Evolutionary conservation across 2,113 vertebrate genomes (phyloP), one percentile per base, ranked within the genome.

Genomic region (Pleuronectes platessa): DNA sequence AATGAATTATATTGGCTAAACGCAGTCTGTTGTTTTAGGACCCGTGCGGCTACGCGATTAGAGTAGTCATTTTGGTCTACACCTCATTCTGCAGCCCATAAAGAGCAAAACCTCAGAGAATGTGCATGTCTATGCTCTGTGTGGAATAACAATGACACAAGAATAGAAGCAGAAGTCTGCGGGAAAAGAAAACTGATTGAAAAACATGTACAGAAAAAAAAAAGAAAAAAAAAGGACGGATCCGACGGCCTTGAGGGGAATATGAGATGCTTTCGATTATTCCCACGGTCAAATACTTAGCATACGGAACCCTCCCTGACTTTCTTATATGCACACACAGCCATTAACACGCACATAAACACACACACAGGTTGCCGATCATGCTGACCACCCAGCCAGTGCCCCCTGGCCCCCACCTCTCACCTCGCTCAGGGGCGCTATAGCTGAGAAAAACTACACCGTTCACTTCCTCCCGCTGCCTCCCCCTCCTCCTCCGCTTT

Each of bases 381-480:
- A 53, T 20, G 55, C 78, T 93, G 93, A 90, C 93, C 94, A 94
- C 93, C 92, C 93, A 94, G 86, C 79, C 90, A 55, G 85, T 90
- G 88, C 75, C 92, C 92, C 85, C 82, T 71, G 82, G 82, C 87
- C 89, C 77, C 78, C 86, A 89, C 92, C 90, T 91, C 84, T 92
- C 88, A 90, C 88, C 88, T 90, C 85, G 64, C 88, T 91, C 75
- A 77, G 79, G 90, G 84, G 89, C 71, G 68, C 81, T 80, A 85
- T 70, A 89, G 83, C 87, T 83, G 89, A 90, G 90, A 91, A 93
- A 92, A 93, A 83, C 90, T 92, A 90, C 91, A 94, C 93, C 79
- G 76, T 83, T 85, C 76, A 89, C 92, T 94, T 93, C 92, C 93
- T 93, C 54, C 6, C 86, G 71, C 80, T 83, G 53, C 45, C 76